These are phyloP conservation scores for Cordilura impudica DNA, from an alignment of 2,888 invertebrate genomes.

Conservation along the genomic window DNA sequence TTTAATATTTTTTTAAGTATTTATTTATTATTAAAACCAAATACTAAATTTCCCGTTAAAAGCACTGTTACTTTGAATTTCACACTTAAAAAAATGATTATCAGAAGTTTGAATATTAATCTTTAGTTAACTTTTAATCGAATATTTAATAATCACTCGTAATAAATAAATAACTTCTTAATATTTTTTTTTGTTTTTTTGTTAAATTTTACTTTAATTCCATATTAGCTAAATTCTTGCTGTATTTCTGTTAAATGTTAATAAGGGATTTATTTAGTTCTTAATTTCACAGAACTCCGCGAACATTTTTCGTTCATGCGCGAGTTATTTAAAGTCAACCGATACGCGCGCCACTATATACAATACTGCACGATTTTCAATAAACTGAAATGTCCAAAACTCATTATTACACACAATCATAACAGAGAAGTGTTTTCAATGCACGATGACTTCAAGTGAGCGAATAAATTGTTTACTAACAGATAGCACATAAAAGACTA, in stretches of 20 bases:
- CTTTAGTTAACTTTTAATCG: neutral
- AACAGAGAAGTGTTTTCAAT: neutral
- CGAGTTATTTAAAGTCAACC: conserved; percentile 62
- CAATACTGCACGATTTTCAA: conserved; percentile 66
- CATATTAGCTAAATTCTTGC: neutral
- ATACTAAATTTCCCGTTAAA: too few relatives aligned
- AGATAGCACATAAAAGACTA: conserved; percentile 15
- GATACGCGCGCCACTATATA: conserved; percentile 70
- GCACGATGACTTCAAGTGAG: neutral
- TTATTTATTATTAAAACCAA: too few relatives aligned
- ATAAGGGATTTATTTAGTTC: neutral
- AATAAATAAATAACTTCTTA: too few relatives aligned
- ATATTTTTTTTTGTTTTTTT: neutral
- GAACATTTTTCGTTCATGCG: neutral
- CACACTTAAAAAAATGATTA: too few relatives aligned
- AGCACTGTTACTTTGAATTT: too few relatives aligned
- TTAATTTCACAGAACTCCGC: neutral
- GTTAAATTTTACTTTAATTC: neutral
- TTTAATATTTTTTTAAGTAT: too few relatives aligned
- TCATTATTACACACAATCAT: conserved; percentile 1
- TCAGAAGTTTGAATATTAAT: too few relatives aligned
- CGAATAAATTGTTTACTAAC: conserved; percentile 28
- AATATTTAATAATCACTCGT: neutral
- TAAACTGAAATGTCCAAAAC: conserved; percentile 59
- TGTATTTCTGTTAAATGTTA: conserved; percentile 9